Evolutionary conservation across 2,888 invertebrate genomes (phyloP).

Genomic region (Drosophila quinaria): DNA sequence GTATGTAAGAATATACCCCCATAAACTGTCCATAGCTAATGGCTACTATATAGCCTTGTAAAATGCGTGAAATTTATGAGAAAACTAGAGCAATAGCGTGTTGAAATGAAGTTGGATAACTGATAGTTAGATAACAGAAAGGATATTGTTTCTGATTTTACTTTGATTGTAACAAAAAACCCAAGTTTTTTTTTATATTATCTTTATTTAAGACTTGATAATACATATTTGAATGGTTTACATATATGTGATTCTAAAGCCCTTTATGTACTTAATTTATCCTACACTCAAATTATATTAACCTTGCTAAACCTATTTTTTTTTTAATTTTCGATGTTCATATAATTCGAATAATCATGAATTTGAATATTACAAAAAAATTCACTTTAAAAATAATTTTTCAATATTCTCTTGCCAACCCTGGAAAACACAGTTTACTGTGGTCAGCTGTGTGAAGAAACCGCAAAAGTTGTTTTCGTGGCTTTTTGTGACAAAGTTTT

Average conservation of each 20-base stretch:
- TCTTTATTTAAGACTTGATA: too few relatives aligned
- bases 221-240: too few relatives aligned
- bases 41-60: not conserved
- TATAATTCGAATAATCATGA: too few relatives aligned
- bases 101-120: not conserved
- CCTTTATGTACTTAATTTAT: too few relatives aligned
- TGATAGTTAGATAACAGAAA: too few relatives aligned
- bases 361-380: not conserved
- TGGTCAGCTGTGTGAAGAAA: conserved; percentile 61
- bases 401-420: not conserved
- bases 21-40: not conserved
- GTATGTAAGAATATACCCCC: not conserved
- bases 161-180: too few relatives aligned
- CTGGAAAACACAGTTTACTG: not conserved
- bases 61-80: not conserved
- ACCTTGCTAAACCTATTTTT: too few relatives aligned
- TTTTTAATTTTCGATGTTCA: too few relatives aligned
- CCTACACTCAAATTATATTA: too few relatives aligned
- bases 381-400: not conserved
- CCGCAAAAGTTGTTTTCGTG: conserved; percentile 60
- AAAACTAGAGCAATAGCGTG: not conserved
- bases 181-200: too few relatives aligned
- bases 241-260: too few relatives aligned
- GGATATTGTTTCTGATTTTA: too few relatives aligned
- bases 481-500: conserved; percentile 39